Conservation (phyloP, 2,888 invertebrate genomes). For the Desoria tigrina region DNA sequence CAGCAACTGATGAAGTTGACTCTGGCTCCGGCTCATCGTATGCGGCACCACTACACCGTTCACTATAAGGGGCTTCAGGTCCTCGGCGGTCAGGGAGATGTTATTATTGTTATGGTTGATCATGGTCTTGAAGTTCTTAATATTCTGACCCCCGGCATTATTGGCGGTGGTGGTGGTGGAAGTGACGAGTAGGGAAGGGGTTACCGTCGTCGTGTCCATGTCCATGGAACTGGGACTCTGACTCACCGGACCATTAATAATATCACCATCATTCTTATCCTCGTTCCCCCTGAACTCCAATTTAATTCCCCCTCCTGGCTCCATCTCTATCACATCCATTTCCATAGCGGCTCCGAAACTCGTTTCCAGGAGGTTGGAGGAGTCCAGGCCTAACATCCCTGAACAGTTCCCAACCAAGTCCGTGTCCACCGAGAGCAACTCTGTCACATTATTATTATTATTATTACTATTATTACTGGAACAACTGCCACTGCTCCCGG, state of each 20-base stretch:
- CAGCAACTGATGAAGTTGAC: slow-evolving; percentile 41
- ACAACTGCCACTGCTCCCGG: background rate
- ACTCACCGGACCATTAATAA: background rate
- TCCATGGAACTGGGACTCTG: too few relatives aligned
- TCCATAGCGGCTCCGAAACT: slow-evolving; percentile 26
- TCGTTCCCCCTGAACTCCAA: slow-evolving; percentile 7
- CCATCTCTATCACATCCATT: slow-evolving; percentile 24
- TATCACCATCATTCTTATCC: slow-evolving; percentile 1
- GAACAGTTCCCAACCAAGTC: slow-evolving; percentile 10
- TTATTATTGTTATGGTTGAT: slow-evolving; percentile 2
- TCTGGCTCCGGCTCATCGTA: slow-evolving; percentile 24
- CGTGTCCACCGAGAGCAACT: background rate
- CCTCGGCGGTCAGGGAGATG: background rate
- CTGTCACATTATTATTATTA: slow-evolving; percentile 6
- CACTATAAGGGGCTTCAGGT: slow-evolving; percentile 2
- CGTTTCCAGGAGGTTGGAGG: slow-evolving; percentile 23
- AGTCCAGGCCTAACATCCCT: slow-evolving; percentile 22
- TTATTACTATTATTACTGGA: background rate
- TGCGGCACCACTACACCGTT: slow-evolving; percentile 1
- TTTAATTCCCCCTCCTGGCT: slow-evolving; percentile 9
- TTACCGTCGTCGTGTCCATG: background rate
- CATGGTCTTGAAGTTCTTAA: background rate
- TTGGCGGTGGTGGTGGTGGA: background rate
- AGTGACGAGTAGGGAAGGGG: background rate
- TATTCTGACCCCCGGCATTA: background rate